Base-by-base conservation (phyloP, 2,888 invertebrate species). In the Dryocosmus kuriphilus region DNA sequence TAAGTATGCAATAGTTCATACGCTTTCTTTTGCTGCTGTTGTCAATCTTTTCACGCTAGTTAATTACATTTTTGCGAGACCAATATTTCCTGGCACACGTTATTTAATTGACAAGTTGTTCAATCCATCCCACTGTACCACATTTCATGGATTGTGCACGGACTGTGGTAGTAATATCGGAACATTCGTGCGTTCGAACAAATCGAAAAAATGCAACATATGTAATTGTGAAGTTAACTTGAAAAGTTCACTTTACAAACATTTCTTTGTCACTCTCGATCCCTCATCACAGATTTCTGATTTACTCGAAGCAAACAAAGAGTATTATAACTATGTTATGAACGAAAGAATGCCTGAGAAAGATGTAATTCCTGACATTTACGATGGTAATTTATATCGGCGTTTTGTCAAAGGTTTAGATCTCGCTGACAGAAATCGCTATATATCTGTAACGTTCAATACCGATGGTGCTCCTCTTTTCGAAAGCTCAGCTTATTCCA, bases 401-500 rank as follows among this genome's bases (percentile, higher is more conserved):
- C 35, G 35, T 35, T 35, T 32, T 32, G 1, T 6, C 32, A 4
- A 32, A 32, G 32, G 32, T 7, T 32, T 32, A 32, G 32, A 32
- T 32, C 6, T 8, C 32, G 7, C 4, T 32, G 1, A 32, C 32
- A 5, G 32, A 32, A 4, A 1, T 1, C 32, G 1, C 1, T 32
- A 32, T 32, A 32, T 32, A 32, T 32, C 32, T 8, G 32, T 32
- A 32, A 32, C 8, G 7, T 7, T 35, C 35, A 35, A 35, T 35
- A 35, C 35, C 7, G 35, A 35, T 35, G 35, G 35, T 35, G 35
- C 0, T 8, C 35, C 8, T 8, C 35, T 35, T 35, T 82, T 80
- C 55, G 38, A 80, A 24, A 74, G 77, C 24, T 82, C 79, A 5
- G 71, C 67, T 38, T 79, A 22, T 27, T 80, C 80, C 2, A 76